Evolutionary conservation across 2,888 invertebrate species (phyloP).

Genomic region (Cephus spinipes): DNA sequence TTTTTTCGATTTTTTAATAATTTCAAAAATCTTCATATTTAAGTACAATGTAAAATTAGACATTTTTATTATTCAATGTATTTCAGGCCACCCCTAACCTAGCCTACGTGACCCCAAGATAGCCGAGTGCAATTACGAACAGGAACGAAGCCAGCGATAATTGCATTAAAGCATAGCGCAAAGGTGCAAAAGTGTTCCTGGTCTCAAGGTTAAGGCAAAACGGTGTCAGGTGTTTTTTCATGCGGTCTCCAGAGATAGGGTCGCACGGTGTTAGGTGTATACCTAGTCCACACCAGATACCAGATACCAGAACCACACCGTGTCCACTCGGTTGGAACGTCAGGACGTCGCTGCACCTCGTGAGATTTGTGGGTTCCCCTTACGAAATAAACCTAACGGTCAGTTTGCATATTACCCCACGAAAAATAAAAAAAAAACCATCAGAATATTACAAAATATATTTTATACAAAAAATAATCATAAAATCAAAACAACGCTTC

Average conservation of each 20-base stretch:
- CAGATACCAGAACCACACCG: conserved; percentile 36
- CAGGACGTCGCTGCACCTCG: conserved; percentile 9
- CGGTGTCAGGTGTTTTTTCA: conserved; percentile 48
- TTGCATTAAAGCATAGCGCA: not conserved
- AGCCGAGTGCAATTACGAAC: not conserved
- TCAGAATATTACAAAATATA: not conserved
- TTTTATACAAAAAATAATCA: not conserved
- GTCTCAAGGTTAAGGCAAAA: conserved; percentile 45
- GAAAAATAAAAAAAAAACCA: not conserved
- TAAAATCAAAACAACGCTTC: not conserved
- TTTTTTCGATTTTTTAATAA: not conserved
- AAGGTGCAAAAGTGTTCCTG: not conserved
- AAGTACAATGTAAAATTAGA: not conserved
- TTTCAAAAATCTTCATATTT: not conserved
- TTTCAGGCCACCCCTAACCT: not conserved
- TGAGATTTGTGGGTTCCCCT: not conserved
- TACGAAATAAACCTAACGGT: not conserved
- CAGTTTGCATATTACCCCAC: not conserved
- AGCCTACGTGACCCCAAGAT: not conserved
- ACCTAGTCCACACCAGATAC: conserved; percentile 25
- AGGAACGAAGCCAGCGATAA: not conserved
- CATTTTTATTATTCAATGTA: too few species aligned
- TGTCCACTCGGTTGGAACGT: conserved; percentile 53
- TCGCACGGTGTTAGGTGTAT: conserved; percentile 59
- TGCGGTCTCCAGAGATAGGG: conserved; percentile 29